Evolutionary conservation across 2,888 invertebrate genomes (phyloP).

Genomic region (Rhogogaster chlorosoma): DNA sequence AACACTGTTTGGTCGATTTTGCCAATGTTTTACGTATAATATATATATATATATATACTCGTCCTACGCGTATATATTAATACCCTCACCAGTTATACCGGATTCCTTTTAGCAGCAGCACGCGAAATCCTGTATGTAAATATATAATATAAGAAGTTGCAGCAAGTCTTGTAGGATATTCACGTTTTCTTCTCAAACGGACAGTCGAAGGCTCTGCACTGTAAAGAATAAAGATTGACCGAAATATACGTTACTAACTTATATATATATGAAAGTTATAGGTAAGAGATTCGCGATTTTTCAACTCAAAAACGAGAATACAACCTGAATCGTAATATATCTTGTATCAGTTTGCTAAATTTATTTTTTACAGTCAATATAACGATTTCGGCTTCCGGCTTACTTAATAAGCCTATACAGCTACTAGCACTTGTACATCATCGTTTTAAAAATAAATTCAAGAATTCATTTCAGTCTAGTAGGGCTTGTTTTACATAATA

Average conservation of each 20-base stretch:
- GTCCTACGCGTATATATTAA: slow-evolving; percentile 1
- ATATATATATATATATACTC: not conserved
- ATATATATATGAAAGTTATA: not conserved
- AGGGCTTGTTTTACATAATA: slow-evolving; percentile 8
- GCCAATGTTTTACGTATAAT: not conserved
- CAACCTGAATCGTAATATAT: not conserved
- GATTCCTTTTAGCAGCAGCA: slow-evolving; percentile 13
- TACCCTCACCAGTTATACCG: slow-evolving; percentile 21
- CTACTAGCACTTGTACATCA: slow-evolving; percentile 24
- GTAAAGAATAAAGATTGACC: not conserved
- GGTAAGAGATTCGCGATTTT: not conserved
- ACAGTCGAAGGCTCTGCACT: not conserved
- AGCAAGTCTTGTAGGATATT: not conserved
- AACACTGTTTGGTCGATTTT: slow-evolving; percentile 47
- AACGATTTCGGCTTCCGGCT: slow-evolving; percentile 29
- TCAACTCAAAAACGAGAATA: not conserved
- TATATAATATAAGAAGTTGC: not conserved
- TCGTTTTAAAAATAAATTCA: slow-evolving; percentile 27
- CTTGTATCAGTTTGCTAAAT: not conserved
- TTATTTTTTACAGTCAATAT: not conserved
- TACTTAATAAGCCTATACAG: not conserved
- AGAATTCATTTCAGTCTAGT: slow-evolving; percentile 17
- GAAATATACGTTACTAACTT: not conserved
- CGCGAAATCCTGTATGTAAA: not conserved
- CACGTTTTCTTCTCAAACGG: not conserved